Percentiles rank a stretch among this genome's conserved stretches.
These are phyloP conservation scores for Tetramorium simillimum DNA, from an alignment of 1,140 invertebrate species.

Conservation along the genomic window DNA sequence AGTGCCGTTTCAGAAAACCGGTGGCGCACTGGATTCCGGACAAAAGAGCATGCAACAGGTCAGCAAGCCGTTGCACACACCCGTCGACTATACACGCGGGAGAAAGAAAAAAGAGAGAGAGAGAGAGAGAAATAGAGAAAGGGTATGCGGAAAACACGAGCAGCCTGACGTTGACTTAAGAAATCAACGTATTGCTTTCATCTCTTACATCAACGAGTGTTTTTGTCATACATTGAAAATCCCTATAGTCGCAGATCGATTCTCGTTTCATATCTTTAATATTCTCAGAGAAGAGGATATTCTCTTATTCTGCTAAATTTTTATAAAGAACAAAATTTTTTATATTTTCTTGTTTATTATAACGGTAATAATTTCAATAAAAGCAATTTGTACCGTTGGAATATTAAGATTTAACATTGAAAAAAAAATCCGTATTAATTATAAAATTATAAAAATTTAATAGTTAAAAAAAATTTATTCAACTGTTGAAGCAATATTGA, in stretches of 20 bases:
- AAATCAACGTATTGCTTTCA: slow-evolving; percentile 66
- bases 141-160: background rate
- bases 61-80: slow-evolving; percentile 74
- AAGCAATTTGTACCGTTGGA: background rate
- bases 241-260: slow-evolving; percentile 1
- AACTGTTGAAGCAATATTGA: background rate
- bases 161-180: slow-evolving; percentile 54
- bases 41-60: slow-evolving; percentile 83
- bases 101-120: slow-evolving; percentile 17
- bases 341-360: background rate
- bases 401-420: background rate
- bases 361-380: background rate
- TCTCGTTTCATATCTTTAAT: slow-evolving; percentile 2
- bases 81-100: slow-evolving; percentile 28
- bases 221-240: slow-evolving; percentile 60
- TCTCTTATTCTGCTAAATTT: background rate
- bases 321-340: background rate
- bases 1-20: slow-evolving; percentile 73
- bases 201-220: slow-evolving; percentile 49
- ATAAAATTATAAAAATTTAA: slow-evolving; percentile 3
- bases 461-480: slow-evolving; percentile 14
- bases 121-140: background rate
- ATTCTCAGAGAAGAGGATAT: background rate
- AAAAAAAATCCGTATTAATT: background rate
- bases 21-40: slow-evolving; percentile 74